Base-by-base conservation (phyloP, 2,113 vertebrate genomes). In the Pogonocichla stellata region DNA sequence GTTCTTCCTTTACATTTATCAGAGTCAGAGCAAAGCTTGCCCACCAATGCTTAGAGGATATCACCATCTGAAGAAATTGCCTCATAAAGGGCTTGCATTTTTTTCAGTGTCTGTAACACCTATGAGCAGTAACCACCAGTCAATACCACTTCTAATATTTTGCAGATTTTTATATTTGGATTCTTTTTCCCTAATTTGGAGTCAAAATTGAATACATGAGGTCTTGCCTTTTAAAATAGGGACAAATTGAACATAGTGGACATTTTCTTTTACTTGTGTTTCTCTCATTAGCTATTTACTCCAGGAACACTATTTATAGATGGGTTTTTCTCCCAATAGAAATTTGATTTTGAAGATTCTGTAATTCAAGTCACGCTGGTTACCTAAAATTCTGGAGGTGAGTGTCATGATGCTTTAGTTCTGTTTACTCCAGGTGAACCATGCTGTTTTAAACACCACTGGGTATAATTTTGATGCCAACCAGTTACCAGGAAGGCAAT, bases 231-330 rank as follows among this genome's bases (percentile, higher is more conserved):
- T 67, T 48, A 51, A 64, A 82, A 43, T 4, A 71, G 5, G 10
- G 7, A 2, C 1, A 51, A 61, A n/a, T 24, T 64, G 20, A 33
- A 17, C 3, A 3, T 4, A 62, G 10, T 3, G 12, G 57, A 10
- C 2, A 16, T 81, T 69, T 19, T 61, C 58, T 70, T 31, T 34
- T 16, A 43, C 5, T 40, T 19, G 4, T 53, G 14, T 40, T 86
- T 51, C 13, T 40, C 40, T 45, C 45, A 28, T n/a, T 79, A 86
- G 14, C 2, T 50, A 1, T 69, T 84, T 88, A 13, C 34, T 69
- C n/a, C 31, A 65, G 23, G 12, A 81, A 42, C 3, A n/a, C 43
- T 72, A 22, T 56, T 79, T 70, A 54, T 33, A 45, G 19, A 9
- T 14, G n/a, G 2, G 19, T 28, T 79, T 88, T 65, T 40, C 28